A percentile compares a stretch with the other conserved stretches of the same genome.
These are phyloP conservation scores for Bolborhynchus lineola DNA, from an alignment of 2,113 vertebrate genomes.

Conservation along the genomic window DNA sequence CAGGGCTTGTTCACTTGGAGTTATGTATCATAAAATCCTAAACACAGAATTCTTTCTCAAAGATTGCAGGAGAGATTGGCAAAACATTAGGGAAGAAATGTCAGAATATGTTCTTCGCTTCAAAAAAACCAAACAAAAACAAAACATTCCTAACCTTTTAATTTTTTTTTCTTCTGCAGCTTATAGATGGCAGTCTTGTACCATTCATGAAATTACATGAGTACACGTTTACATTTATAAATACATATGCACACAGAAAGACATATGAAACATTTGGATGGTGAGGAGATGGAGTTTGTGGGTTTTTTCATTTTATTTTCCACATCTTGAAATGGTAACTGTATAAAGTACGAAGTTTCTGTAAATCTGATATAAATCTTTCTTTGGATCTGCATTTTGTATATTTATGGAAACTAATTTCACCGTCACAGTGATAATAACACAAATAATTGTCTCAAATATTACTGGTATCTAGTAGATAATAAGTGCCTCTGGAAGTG, in stretches of 20 bases:
- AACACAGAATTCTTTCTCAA: neutral
- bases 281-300: neutral
- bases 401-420: neutral
- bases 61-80: rapidly evolving
- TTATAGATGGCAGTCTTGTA: conserved; percentile 66
- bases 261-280: neutral
- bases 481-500: neutral
- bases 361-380: neutral
- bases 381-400: neutral
- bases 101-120: neutral
- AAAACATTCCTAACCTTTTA: neutral
- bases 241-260: rapidly evolving
- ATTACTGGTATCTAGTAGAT: neutral
- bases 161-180: neutral
- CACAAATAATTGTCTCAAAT: conserved; percentile 7
- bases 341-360: neutral
- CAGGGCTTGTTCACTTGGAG: neutral
- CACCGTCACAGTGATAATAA: neutral
- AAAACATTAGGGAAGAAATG: rapidly evolving
- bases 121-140: neutral
- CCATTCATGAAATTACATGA: neutral
- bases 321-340: neutral
- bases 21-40: neutral
- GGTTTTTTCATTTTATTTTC: neutral
- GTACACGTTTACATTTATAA: rapidly evolving